phyloP scores from a whole-genome alignment of 2,113 vertebrate species.

The Ailurus styani region DNA sequence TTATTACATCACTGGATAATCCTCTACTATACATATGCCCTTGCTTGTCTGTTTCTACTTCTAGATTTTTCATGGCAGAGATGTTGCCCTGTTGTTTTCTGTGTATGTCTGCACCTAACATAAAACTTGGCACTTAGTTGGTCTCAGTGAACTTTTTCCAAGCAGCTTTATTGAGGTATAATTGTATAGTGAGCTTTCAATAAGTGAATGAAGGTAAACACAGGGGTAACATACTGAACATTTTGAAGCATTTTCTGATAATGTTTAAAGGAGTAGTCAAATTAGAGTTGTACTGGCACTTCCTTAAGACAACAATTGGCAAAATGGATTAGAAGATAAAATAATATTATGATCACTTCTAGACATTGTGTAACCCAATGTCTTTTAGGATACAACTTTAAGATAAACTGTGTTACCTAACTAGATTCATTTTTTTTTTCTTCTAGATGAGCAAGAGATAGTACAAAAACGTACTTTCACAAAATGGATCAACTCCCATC shows the following conservation, averaged over 20 bases:
- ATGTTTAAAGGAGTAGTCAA: not conserved
- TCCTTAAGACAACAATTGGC: not conserved
- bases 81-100: not conserved
- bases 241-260: not conserved
- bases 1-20: accelerated
- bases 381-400: not conserved
- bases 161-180: not conserved
- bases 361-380: not conserved
- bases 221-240: not conserved
- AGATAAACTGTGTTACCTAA: slow-evolving; percentile 45
- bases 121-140: not conserved
- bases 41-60: not conserved
- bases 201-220: not conserved
- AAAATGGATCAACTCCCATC: slow-evolving; percentile 99
- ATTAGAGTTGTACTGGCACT: not conserved
- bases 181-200: not conserved
- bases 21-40: accelerated
- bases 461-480: slow-evolving; percentile 99
- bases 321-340: slow-evolving; percentile 28
- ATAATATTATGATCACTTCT: not conserved
- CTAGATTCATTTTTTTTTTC: not conserved
- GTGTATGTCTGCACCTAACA: not conserved
- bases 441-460: slow-evolving; percentile 96
- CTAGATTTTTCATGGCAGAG: not conserved
- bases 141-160: not conserved